Evolutionary conservation across 92 coral and sea anemone genomes (phyloP).

Genomic region (Isaurus tuberculatus): DNA sequence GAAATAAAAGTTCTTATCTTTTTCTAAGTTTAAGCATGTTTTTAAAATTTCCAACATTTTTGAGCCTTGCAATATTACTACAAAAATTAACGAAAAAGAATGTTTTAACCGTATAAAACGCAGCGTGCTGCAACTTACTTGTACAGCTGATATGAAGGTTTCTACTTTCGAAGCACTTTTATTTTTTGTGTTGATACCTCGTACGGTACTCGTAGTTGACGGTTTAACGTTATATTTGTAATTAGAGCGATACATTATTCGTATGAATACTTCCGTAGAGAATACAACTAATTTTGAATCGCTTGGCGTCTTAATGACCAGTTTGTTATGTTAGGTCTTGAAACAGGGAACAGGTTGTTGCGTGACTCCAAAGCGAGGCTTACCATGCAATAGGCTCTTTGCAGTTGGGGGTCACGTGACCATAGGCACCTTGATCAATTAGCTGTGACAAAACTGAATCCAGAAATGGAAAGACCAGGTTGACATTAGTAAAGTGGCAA

Average conservation of each 20-base stretch:
- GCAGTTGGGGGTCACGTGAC: too few species aligned
- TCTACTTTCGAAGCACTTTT: background rate
- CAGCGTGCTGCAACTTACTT: constrained; percentile 1
- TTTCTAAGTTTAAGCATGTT: too few species aligned
- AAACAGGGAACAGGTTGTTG: constrained; percentile 22
- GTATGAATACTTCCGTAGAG: background rate
- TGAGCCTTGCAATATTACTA: too few species aligned
- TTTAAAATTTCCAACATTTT: too few species aligned
- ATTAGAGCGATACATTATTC: constrained; percentile 28
- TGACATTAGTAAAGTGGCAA: too few species aligned
- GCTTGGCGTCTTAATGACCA: background rate
- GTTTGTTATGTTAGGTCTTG: constrained; percentile 22
- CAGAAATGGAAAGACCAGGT: too few species aligned
- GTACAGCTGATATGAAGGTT: constrained; percentile 26
- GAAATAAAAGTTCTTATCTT: too few species aligned
- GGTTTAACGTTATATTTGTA: constrained; percentile 19
- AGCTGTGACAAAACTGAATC: too few species aligned
- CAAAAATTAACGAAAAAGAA: too few species aligned
- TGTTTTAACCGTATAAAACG: background rate
- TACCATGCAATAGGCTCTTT: too few species aligned
- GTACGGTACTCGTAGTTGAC: constrained; percentile 10
- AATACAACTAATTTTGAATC: background rate
- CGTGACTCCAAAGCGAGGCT: constrained; percentile 29
- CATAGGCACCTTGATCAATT: too few species aligned
- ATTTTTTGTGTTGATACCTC: background rate